These are phyloP conservation scores for Orchestia grillus DNA, from an alignment of 1,140 invertebrate species.

Conservation along the genomic window DNA sequence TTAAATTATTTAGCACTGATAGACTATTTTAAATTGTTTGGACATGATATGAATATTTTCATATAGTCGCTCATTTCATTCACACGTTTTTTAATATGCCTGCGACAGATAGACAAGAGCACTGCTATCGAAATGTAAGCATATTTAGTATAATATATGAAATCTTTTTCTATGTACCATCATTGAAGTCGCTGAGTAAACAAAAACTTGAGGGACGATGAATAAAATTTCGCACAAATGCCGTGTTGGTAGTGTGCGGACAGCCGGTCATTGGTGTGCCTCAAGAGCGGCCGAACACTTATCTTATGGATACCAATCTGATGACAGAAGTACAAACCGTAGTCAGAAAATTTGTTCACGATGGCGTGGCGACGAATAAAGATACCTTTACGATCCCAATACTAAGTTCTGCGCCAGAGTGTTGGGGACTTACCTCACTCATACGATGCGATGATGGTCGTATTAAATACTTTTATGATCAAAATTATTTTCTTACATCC, in stretches of 20 bases:
- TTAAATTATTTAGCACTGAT: not conserved
- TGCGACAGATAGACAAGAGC: not conserved
- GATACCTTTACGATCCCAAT: not conserved
- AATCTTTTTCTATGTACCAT: not conserved
- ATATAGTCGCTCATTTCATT: not conserved
- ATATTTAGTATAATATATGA: not conserved
- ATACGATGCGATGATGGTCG: too few species aligned
- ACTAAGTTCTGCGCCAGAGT: too few species aligned
- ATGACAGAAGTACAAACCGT: not conserved
- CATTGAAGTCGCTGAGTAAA: not conserved
- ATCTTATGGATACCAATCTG: too few species aligned
- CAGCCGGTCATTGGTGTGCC: too few species aligned
- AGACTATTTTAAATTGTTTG: not conserved
- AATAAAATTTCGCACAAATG: not conserved
- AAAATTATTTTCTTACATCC: too few species aligned
- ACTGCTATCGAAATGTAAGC: not conserved
- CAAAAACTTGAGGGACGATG: not conserved
- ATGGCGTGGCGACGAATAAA: not conserved
- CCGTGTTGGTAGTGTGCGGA: not conserved
- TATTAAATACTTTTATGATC: too few species aligned
- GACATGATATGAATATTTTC: too few species aligned
- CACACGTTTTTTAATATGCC: not conserved
- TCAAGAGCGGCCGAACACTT: too few species aligned
- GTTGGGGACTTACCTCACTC: too few species aligned
- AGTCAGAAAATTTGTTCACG: not conserved